These are phyloP conservation scores for Calvadosia cruxmelitensis DNA, from an alignment of 30 jellyfish, hydroid and myxozoan species.

Conservation along the genomic window DNA sequence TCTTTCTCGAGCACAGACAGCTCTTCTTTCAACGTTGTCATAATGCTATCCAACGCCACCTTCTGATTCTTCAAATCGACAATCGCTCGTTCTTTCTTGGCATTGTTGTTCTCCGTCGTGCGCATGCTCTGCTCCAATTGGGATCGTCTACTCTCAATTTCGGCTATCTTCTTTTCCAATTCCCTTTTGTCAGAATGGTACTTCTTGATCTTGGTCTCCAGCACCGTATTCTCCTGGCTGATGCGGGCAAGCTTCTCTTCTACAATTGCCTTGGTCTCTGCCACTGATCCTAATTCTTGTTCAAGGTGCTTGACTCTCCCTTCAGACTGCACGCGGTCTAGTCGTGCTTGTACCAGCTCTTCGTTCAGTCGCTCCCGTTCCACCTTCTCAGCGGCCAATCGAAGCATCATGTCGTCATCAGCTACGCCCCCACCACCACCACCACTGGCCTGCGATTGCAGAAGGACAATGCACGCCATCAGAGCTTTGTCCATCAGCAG, in stretches of 20 bases:
- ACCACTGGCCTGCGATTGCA: constrained; percentile 56
- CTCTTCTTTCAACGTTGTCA: constrained; percentile 87
- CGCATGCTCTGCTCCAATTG: constrained; percentile 61
- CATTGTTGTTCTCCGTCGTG: constrained; percentile 78
- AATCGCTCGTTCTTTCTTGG: constrained; percentile 76
- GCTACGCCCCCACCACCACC: constrained; percentile 29
- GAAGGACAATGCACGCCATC: constrained; percentile 63
- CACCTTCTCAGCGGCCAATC: constrained; percentile 48
- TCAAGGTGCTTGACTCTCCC: constrained; percentile 78
- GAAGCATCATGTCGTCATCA: constrained; percentile 73
- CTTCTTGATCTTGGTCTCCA: constrained; percentile 54
- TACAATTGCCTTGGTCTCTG: constrained; percentile 69
- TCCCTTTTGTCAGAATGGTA: constrained; percentile 42
- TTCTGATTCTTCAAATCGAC: constrained; percentile 91
- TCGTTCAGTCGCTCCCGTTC: constrained; percentile 51
- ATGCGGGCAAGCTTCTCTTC: constrained; percentile 67
- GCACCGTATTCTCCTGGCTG: constrained; percentile 42
- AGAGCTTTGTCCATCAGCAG: constrained; percentile 92
- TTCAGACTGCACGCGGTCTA: constrained; percentile 53
- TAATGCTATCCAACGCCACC: constrained; percentile 91
- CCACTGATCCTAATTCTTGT: constrained; percentile 67
- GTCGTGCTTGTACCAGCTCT: constrained; percentile 40
- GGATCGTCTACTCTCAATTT: constrained; percentile 50
- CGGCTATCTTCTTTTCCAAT: constrained; percentile 61
- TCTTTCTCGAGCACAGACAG: constrained; percentile 78